Conservation (phyloP, 2,797 vertebrate genomes). For the Anguilla anguilla region DNA sequence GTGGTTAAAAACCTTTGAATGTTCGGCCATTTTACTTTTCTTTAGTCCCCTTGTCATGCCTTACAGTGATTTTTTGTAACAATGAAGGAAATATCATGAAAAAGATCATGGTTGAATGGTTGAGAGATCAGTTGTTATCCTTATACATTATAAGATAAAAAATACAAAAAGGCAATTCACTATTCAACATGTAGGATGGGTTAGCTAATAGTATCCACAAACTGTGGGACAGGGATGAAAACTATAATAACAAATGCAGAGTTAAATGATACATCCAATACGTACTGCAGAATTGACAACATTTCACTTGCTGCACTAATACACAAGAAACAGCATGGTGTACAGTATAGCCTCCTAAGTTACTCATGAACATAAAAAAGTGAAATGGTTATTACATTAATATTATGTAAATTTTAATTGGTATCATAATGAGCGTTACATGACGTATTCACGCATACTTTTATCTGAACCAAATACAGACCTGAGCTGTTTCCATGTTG, state of each 20-base stretch:
- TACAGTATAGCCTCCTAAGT: too few relatives aligned
- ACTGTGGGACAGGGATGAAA: background rate
- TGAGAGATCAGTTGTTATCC: background rate
- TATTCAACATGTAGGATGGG: background rate
- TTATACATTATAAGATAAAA: background rate
- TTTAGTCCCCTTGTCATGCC: background rate
- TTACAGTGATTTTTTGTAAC: background rate
- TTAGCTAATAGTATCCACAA: background rate
- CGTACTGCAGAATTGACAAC: background rate
- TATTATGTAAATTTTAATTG: background rate
- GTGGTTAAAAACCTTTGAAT: background rate
- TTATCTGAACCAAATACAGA: background rate
- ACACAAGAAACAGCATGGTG: background rate
- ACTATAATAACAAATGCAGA: background rate
- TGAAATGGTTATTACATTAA: background rate
- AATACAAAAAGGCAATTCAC: background rate
- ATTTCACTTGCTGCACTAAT: background rate
- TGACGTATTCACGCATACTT: background rate
- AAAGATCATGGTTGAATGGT: background rate
- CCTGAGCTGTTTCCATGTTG: constrained; percentile 58
- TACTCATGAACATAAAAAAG: too few relatives aligned
- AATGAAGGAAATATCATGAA: background rate
- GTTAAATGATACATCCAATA: background rate
- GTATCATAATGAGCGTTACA: background rate
- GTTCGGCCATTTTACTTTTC: background rate